Evolutionary conservation across 2,113 vertebrate species (phyloP).

Genomic region (Lamprotornis superbus): DNA sequence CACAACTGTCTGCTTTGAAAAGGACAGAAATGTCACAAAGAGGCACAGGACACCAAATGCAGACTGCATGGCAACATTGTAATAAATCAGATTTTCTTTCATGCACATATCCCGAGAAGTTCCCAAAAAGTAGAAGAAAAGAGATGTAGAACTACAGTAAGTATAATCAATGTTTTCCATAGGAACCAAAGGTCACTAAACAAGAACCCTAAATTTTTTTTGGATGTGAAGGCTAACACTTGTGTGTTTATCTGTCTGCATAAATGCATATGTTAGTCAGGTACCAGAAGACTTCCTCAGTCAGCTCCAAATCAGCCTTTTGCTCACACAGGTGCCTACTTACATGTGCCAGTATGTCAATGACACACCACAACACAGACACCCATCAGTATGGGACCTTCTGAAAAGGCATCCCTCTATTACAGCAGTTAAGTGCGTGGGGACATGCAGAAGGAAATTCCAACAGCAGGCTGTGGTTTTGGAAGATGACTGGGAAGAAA

Average conservation of each 20-base stretch:
- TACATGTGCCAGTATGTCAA: neutral
- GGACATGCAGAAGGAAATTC: neutral
- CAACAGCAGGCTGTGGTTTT: neutral
- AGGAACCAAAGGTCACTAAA: neutral
- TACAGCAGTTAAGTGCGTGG: neutral
- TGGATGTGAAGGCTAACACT: neutral
- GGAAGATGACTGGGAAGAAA: neutral
- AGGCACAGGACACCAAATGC: neutral
- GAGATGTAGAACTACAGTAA: neutral
- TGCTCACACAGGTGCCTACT: neutral
- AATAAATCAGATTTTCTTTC: neutral
- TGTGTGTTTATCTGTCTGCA: neutral
- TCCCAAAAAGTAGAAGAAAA: neutral
- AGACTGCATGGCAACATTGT: neutral
- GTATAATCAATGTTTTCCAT: neutral
- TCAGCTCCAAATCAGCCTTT: neutral
- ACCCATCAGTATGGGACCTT: neutral
- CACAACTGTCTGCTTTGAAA: conserved; percentile 1
- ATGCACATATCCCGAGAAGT: neutral
- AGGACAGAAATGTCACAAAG: neutral
- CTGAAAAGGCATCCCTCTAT: neutral
- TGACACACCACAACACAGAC: neutral
- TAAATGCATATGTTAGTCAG: neutral
- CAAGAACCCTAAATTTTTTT: neutral
- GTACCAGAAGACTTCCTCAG: neutral